Evolutionary conservation across 2,888 invertebrate species (phyloP), one percentile per base, ranked within the genome.

Genomic region (Lagria hirta): DNA sequence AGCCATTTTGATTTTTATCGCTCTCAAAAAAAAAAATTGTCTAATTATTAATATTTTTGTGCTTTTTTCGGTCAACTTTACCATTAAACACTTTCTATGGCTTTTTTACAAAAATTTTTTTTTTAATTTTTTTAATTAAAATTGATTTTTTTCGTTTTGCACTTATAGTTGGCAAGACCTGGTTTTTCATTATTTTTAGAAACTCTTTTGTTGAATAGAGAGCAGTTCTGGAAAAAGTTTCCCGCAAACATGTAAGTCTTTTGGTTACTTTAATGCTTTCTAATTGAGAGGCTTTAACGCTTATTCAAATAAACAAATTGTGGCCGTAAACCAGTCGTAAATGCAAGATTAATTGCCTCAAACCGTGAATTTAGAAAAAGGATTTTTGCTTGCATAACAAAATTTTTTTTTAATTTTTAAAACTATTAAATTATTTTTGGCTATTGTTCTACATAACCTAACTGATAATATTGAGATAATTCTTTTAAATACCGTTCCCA

Each of bases 1-100:
- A 61, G 70, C 71, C 71, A 71, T 71, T 61, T 69, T 70, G 65
- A 59, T 47, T 47, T 47, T 47, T 47, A 47, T 47, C 42, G 35
- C 14, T 17, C 23, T 18, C 30, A 18, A 15, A 14, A 16, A 41
- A 41, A 40, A 41, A 41, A 18, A n/a, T 18, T 5, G 5, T 18
- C 20, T 18, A 18, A n/a, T 18, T 5, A 20, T 2, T 12, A 14
- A 26, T 24, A n/a, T n/a, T n/a, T n/a, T 28, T 18, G 34, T 30
- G 16, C n/a, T 17, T 21, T 42, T 38, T 23, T 30, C 11, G n/a
- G 8, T 18, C 10, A n/a, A n/a, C n/a, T 13, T 26, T 4, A 3
- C 10, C 21, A n/a, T 10, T 3, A 7, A 7, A 10, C n/a, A 14
- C 15, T 6, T 10, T 11, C 16, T 6, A 14, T n/a, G 13, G n/a